These are phyloP conservation scores for Coptodon bakossiorum DNA, from an alignment of 2,113 vertebrate genomes.

Conservation along the genomic window DNA sequence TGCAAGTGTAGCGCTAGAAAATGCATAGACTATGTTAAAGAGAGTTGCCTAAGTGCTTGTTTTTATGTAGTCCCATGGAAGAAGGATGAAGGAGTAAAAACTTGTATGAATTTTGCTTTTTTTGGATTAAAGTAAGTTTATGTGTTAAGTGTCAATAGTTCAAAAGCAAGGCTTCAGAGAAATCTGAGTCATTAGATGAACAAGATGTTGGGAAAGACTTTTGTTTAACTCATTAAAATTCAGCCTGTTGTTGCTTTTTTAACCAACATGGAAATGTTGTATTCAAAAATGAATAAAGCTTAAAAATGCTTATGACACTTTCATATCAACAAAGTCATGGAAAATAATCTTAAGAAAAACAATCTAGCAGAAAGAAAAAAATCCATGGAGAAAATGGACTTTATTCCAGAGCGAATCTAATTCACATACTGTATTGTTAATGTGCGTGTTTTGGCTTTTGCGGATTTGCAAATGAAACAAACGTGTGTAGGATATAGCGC, in stretches of 20 bases:
- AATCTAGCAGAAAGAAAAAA: neutral
- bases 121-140: rapidly evolving
- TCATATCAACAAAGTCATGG: neutral
- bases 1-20: neutral
- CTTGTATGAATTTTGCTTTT: neutral
- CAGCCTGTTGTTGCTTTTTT: neutral
- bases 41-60: neutral
- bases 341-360: neutral
- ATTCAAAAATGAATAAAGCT: neutral
- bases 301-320: neutral
- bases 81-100: neutral
- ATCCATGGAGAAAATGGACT: neutral
- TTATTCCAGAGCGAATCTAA: neutral
- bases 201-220: neutral
- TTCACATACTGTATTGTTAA: neutral
- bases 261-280: neutral
- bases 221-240: neutral
- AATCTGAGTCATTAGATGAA: neutral
- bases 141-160: neutral
- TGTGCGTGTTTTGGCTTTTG: neutral
- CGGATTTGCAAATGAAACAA: neutral
- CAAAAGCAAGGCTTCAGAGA: neutral
- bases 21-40: neutral
- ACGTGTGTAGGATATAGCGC: neutral
- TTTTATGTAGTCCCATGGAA: neutral